Percentiles rank a stretch among this genome's conserved stretches.
Conservation (phyloP, 1,140 invertebrate genomes). For the Phocides pigmalion region DNA sequence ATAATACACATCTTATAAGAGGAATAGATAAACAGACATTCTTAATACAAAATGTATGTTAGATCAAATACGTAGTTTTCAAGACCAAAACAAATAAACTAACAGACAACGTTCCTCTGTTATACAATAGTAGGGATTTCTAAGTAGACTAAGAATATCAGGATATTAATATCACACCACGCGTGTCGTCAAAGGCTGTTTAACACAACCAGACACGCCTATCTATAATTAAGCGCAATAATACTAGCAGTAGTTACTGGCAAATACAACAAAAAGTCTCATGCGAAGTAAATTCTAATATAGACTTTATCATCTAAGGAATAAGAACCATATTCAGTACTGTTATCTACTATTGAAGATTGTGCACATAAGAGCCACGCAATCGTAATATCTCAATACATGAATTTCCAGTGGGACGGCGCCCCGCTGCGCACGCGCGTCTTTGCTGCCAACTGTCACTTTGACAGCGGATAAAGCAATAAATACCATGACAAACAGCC, state of each 20-base stretch:
- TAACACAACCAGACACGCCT: background rate
- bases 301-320: background rate
- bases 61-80: no score
- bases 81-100: no score
- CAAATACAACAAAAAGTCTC: background rate
- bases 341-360: background rate
- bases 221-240: conserved; percentile 2
- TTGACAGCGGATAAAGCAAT: conserved; percentile 57
- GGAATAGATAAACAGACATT: no score
- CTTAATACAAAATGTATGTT: no score
- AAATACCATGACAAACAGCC: conserved; percentile 51
- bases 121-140: no score
- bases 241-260: background rate
- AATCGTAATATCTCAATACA: conserved; percentile 41
- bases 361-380: conserved; percentile 1
- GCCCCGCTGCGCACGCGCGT: conserved; percentile 51
- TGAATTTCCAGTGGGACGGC: conserved; percentile 41
- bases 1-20: no score
- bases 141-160: background rate
- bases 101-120: no score
- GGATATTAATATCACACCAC: no score
- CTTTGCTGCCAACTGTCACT: conserved; percentile 51
- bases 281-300: background rate
- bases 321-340: background rate
- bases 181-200: background rate